Evolutionary conservation across 2,113 vertebrate species (phyloP), one percentile per base, ranked within the genome.

Genomic region (Cyprinodon tularosa): DNA sequence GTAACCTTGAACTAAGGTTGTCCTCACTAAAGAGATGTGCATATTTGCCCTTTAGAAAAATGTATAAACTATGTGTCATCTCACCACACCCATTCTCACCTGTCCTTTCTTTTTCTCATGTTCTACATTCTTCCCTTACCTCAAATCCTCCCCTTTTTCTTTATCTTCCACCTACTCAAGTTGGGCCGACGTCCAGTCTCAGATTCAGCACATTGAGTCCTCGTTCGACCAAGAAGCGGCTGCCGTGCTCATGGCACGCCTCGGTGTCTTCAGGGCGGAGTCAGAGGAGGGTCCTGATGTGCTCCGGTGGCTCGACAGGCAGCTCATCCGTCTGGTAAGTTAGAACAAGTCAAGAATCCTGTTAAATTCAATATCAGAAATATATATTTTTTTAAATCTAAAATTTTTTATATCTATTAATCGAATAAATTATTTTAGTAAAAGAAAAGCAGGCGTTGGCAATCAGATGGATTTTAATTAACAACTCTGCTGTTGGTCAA

Each of bases 271-370:
- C 90, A 94, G 97, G 78, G 96, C 96, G 0, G 97, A 99, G 86
- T 97, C 97, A 0, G 98, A 99, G 86, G 98, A 99, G 82, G 98
- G 98, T 2, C 98, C 98, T 0, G 98, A 99, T 0, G 97, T 99
- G 7, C 94, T 99, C 50, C 95, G 97, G 4, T 99, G 97, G 97
- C 94, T 99, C 14, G 98, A 99, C 91, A 94, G 98, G n/a, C 98
- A 99, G 84, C 95, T 99, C 20, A 99, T 99, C 88, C 95, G 97
- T 83, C 94, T 99, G 93, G 98, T 99, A 93, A 95, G 94, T 80
- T 68, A 13, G 67, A 12, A 12, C 48, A 42, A 14, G 8, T 8
- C 1, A 0, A 11, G 1, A 5, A 15, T 36, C 53, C 44, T 66
- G 12, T 40, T 0, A 1, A 3, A 0, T n/a, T 29, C 29, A 0